phyloP scores from a whole-genome alignment of 2,113 vertebrate genomes.

The Orientallactaga bullata region DNA sequence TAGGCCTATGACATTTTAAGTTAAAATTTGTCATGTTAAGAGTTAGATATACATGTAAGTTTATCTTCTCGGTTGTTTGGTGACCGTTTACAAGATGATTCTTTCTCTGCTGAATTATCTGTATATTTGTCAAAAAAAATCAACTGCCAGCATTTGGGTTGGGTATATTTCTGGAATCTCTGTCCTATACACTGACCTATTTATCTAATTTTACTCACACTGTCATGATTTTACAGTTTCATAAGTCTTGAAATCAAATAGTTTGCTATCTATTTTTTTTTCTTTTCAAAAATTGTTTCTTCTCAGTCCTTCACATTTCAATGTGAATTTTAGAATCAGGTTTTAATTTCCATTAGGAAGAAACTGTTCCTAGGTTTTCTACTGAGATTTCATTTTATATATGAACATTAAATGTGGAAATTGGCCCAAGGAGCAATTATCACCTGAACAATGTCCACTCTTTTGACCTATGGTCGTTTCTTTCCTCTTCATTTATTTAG shows the following conservation, averaged over 20 bases:
- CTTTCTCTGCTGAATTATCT: not conserved
- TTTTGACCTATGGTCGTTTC: not conserved
- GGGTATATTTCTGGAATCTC: no score
- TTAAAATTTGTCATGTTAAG: not conserved
- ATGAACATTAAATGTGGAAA: not conserved
- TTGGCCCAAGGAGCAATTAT: not conserved
- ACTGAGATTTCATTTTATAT: not conserved
- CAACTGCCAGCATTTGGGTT: rapidly evolving
- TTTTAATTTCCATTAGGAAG: not conserved
- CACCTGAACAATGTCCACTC: no score
- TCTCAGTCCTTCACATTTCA: not conserved
- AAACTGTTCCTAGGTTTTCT: not conserved
- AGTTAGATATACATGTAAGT: no score
- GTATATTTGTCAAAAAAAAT: not conserved
- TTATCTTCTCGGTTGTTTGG: not conserved
- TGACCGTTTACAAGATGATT: not conserved
- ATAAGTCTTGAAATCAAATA: not conserved
- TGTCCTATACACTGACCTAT: no score
- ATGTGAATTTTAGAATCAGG: not conserved
- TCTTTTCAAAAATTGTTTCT: not conserved
- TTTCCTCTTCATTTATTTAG: not conserved
- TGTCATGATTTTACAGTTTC: not conserved
- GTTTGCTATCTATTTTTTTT: not conserved
- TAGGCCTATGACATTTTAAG: not conserved
- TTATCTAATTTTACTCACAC: not conserved